Base-by-base conservation (phyloP, 2,797 vertebrate genomes). In the Pseudopleuronectes americanus region DNA sequence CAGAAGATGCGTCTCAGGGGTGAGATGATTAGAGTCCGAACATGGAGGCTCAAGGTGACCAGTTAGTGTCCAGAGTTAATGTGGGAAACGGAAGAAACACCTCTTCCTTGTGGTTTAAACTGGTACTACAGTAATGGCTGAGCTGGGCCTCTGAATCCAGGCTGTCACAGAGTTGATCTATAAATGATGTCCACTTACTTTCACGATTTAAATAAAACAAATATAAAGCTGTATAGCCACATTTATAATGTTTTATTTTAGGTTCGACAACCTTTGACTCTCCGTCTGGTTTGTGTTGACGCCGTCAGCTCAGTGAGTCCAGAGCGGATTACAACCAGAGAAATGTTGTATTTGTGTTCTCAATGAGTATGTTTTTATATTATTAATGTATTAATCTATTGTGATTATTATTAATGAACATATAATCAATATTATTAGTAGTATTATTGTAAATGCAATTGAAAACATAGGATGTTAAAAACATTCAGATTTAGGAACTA, bases 41-140 rank as follows among this genome's bases (percentile, higher is more conserved):
- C 43, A 48, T 26, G 57, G 17, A 16, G 13, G 31, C 16, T 33
- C 13, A 70, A 49, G 0, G 16, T 47, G 53, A 31, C 41, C 2
- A 6, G 26, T 63, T 14, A 31, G n/a, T n/a, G n/a, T n/a, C n/a
- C n/a, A n/a, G 41, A 56, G 58, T 22, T 22, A 14, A 28, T 10
- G 54, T 0, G 2, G 41, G 55, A 63, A 54, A 24, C 1, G 53
- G 0, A 13, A 53, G 70, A 87, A 91, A 88, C 83, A 80, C 38
- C 71, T 13, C 84, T 2, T 73, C 47, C 89, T 61, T 41, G 82
- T 90, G 90, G 87, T 26, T 17, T 1, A 4, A 2, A 0, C 13
- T 23, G 65, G 84, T 72, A 90, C 71, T 86, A 19, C 90, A 87
- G 22, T 0, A 4, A 57, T 28, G 19, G 8, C 36, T 31, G 9